Percentiles rank a stretch among this genome's conserved stretches.
Conservation (phyloP, 2,888 invertebrate species). For the Chirona hameri region DNA sequence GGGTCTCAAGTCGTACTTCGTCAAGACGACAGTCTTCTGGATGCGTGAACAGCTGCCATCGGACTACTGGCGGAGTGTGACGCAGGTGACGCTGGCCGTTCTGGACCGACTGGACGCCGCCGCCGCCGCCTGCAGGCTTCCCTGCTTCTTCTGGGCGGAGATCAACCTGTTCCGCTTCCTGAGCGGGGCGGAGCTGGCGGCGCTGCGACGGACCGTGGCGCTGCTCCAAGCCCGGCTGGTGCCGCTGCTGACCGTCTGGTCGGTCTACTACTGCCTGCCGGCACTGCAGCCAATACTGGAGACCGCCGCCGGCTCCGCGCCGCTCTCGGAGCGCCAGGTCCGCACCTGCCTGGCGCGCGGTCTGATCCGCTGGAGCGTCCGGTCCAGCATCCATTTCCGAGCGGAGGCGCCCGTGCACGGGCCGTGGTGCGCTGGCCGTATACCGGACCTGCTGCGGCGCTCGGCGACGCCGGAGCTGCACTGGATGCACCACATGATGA, state of each 20-base stretch:
- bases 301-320: not conserved
- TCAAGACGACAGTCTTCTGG: not conserved
- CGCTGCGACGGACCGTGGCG: not conserved
- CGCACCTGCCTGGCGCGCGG: not conserved
- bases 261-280: not conserved
- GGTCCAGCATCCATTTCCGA: not conserved
- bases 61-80: not conserved
- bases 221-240: not conserved
- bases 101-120: not conserved
- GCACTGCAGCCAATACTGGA: not conserved
- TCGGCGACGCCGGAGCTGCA: not conserved
- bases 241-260: not conserved
- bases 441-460: not conserved
- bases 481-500: not conserved
- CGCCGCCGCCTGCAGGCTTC: not conserved
- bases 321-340: not conserved
- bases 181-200: not conserved
- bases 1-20: not conserved
- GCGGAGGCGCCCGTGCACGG: not conserved
- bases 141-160: not conserved
- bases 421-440: not conserved
- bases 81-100: not conserved
- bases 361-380: not conserved
- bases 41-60: not conserved
- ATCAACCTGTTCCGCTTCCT: not conserved